A percentile compares a stretch with the other conserved stretches of the same genome.
These are phyloP conservation scores for Pandion haliaetus DNA, from an alignment of 2,113 vertebrate genomes.

Conservation along the genomic window DNA sequence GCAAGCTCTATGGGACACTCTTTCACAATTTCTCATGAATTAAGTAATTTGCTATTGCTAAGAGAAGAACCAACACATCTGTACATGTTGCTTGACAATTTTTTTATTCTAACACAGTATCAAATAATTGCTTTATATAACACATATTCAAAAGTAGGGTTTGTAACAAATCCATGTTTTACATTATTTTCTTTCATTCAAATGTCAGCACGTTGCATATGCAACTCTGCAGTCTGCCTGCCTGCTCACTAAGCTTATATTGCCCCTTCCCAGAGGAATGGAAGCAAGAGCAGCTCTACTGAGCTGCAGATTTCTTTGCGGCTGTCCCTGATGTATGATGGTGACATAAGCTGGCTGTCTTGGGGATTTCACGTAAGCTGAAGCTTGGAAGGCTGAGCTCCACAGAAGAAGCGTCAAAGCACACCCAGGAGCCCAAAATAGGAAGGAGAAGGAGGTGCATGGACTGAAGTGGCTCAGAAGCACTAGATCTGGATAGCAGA, in stretches of 20 bases:
- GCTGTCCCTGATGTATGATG: slow-evolving; percentile 36
- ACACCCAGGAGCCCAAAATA: slow-evolving; percentile 32
- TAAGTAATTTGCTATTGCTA: background rate
- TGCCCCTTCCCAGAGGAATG: background rate
- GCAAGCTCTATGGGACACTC: background rate
- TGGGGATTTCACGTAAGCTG: slow-evolving; percentile 23
- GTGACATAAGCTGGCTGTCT: slow-evolving; percentile 54
- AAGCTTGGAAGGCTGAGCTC: slow-evolving; percentile 22
- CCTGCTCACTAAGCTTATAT: background rate
- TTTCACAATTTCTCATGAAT: background rate
- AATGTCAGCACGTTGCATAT: rapidly evolving
- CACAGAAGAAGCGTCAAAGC: background rate
- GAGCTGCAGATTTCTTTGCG: slow-evolving; percentile 16
- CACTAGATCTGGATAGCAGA: slow-evolving; percentile 30
- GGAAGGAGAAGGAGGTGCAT: background rate
- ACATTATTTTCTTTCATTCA: background rate
- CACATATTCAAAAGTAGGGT: background rate
- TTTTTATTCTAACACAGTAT: background rate
- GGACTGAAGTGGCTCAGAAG: slow-evolving; percentile 29
- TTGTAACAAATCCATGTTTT: background rate
- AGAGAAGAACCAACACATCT: background rate
- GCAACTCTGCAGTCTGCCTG: background rate
- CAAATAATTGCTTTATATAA: background rate
- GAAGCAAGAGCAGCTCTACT: background rate
- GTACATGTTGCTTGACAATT: no score